Evolutionary conservation across 2,797 vertebrate species (phyloP).

Genomic region (Danio albolineatus): DNA sequence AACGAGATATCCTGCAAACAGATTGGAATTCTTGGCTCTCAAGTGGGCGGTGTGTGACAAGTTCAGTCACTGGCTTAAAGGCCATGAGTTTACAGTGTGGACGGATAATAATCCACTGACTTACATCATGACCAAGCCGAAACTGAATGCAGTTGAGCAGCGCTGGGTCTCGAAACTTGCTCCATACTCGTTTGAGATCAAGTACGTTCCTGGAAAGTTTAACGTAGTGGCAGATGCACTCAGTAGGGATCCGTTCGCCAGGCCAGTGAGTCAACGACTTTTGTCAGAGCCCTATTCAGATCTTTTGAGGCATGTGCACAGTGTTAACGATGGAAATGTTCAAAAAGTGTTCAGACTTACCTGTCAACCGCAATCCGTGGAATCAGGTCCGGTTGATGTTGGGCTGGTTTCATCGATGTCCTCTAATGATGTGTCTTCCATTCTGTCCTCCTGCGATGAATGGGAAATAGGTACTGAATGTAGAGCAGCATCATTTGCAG

Average conservation of each 20-base stretch:
- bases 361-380: neutral
- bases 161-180: constrained; percentile 50
- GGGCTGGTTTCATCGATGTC: neutral
- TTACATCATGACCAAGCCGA: too few species aligned
- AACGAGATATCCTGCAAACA: neutral
- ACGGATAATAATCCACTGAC: too few species aligned
- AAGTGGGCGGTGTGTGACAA: constrained; percentile 10
- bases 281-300: constrained; percentile 15
- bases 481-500: neutral
- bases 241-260: constrained; percentile 37
- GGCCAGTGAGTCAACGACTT: constrained; percentile 6
- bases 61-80: too few species aligned
- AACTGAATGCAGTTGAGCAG: too few species aligned
- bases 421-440: neutral
- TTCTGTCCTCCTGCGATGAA: constrained; percentile 1
- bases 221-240: constrained; percentile 46
- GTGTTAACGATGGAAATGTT: neutral
- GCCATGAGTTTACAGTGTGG: neutral
- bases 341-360: neutral
- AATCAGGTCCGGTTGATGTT: neutral
- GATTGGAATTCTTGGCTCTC: constrained; percentile 1
- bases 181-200: constrained; percentile 40
- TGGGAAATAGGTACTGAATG: neutral
- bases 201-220: constrained; percentile 22
- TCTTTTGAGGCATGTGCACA: neutral